Evolutionary conservation across 2,113 vertebrate species (phyloP).

Genomic region (Chionis minor): DNA sequence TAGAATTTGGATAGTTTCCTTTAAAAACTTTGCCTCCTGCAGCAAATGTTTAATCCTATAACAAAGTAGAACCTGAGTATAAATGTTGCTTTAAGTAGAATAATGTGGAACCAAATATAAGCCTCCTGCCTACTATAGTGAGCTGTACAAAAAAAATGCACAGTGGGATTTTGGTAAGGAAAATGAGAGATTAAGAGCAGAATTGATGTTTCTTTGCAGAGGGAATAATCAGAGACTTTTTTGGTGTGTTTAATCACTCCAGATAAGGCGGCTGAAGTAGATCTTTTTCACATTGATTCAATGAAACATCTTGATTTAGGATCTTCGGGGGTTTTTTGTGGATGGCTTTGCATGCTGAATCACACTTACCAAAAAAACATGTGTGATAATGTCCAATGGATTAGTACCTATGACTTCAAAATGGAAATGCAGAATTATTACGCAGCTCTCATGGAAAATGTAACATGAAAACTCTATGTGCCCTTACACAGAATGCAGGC

Average conservation of each 20-base stretch:
- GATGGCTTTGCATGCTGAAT: neutral
- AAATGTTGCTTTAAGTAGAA: neutral
- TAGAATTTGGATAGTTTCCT: neutral
- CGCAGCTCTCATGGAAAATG: neutral
- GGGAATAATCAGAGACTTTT: neutral
- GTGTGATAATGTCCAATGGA: neutral
- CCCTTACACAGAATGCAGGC: neutral
- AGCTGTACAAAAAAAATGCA: neutral
- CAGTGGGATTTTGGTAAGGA: neutral
- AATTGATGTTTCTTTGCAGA: neutral
- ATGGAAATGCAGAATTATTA: neutral
- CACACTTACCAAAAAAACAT: neutral
- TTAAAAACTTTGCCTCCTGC: neutral
- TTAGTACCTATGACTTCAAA: neutral
- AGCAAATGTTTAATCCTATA: neutral
- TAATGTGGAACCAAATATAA: neutral
- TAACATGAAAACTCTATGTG: neutral
- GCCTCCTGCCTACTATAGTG: neutral
- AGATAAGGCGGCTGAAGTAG: neutral
- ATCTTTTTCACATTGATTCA: neutral
- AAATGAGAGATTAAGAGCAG: neutral
- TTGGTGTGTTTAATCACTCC: neutral
- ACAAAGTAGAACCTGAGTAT: neutral
- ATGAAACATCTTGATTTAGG: neutral
- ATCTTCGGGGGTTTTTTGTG: neutral